Base-by-base conservation (phyloP, 2,113 vertebrate genomes). In the Forbesichthys papilliferus region DNA sequence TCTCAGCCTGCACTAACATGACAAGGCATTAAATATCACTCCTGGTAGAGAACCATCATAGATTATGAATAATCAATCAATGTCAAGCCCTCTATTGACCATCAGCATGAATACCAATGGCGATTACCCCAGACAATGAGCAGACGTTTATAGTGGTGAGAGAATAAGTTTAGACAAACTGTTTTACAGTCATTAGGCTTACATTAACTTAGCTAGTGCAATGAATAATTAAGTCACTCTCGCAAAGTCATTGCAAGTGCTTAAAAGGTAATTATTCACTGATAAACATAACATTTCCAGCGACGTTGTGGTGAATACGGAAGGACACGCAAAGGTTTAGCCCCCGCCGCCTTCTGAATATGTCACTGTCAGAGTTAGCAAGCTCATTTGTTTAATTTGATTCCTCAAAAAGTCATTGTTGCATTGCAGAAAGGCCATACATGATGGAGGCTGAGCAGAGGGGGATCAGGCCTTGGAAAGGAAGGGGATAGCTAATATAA, bases 231-330 rank as follows among this genome's bases (percentile, higher is more conserved):
- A 80, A 73, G 77, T 77, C 71, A 75, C 81, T 75, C 79, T 80
- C 78, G 71, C 77, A 55, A 77, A 88, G 80, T 89, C 74, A 85
- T 88, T 86, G 86, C 64, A 84, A 89, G 86, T 87, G 77, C 84
- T 91, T 91, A 81, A 89, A 89, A 90, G 87, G 73, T 86, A 91
- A 91, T 90, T 88, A 89, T 88, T 87, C 80, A 72, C 55, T 68
- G 71, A 86, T 84, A 87, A 92, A 88, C 84, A 86, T 78, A 80
- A 84, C 79, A 68, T 86, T 85, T 79, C 80, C 68, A 56, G 79
- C 83, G 78, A 86, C 64, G 59, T 60, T 68, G 63, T 11, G 57
- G 68, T 74, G 77, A 81, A 84, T 76, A 83, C 73, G 53, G 80
- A 81, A 63, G 68, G 79, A 81, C 70, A 67, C 60, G 74, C 77